Base-by-base conservation (phyloP, 2,888 invertebrate genomes). In the Zaprionus bogoriensis region DNA sequence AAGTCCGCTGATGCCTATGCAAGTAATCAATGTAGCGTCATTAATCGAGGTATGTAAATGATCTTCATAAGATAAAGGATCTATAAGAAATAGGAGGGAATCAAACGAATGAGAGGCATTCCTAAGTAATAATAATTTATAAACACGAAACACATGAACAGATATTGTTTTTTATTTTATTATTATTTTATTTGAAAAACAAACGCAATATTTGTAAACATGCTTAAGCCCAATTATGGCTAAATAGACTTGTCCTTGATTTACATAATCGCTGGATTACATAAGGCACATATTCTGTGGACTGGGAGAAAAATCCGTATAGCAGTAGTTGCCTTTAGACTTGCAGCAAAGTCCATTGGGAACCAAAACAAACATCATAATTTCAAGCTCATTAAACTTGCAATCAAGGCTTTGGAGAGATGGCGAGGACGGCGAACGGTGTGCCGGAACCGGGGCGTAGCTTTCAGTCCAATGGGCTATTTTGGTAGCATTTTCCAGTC, bases 301-400 rank as follows among this genome's bases (percentile, higher is more conserved):
- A 12, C 22, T 39, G 38, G 20, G 41, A 20, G n/a, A 1, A 22
- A n/a, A 7, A 12, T n/a, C n/a, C n/a, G 20, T 22, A 23, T 41
- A 22, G 22, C 9, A n/a, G 22, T 22, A 41, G 22, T 39, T 39
- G 17, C 17, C 10, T 20, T 9, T 19, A 39, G 38, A n/a, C 20
- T 19, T 39, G 20, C 10, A 19, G 9, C 23, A 4, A 54, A 68
- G 48, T 20, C 60, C 39, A 65, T 72, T 64, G 68, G 61, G 42
- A 42, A 53, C 59, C 27, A 59, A 45, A 50, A 71, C 60, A 74
- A 76, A 72, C 67, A 74, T 70, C 66, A 71, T 74, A 72, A 70
- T 74, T 82, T 80, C 76, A 48, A 74, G 80, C 77, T 82, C 76
- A 80, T 80, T 78, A 70, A 83, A 73, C 78, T 60, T 70, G 62